phyloP scores from a whole-genome alignment of 2,113 vertebrate genomes.

The Pseudolaguvia tuberculata region DNA sequence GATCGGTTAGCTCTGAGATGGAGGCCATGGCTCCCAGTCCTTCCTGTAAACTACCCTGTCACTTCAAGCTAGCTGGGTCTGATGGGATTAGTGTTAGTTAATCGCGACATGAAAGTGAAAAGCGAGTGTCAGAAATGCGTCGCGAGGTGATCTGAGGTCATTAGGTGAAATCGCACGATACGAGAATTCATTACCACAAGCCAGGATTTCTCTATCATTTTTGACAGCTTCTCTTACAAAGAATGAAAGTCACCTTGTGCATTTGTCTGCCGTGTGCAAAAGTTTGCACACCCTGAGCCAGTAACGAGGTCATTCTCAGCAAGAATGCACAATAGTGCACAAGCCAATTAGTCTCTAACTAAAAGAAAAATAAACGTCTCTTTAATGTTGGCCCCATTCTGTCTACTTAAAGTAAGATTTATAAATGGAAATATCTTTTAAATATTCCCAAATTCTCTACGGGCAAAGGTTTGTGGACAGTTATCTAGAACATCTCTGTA shows the following conservation, averaged over 20 bases:
- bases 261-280: background rate
- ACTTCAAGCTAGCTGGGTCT: background rate
- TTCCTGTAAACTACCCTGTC: constrained; percentile 10
- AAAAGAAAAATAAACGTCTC: background rate
- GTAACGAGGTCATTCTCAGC: background rate
- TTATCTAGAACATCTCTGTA: too few species aligned
- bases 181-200: background rate
- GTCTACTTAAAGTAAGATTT: too few species aligned
- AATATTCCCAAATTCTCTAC: too few species aligned
- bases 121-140: background rate
- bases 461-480: too few species aligned
- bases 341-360: background rate
- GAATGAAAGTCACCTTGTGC: background rate
- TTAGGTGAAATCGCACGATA: background rate
- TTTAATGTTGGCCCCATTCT: background rate
- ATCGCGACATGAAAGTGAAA: constrained; percentile 19
- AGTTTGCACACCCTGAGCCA: background rate
- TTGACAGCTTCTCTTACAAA: background rate
- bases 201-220: background rate
- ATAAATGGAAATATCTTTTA: background rate
- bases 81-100: constrained; percentile 27
- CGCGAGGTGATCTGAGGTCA: constrained; percentile 9
- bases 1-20: background rate
- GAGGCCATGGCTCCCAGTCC: background rate
- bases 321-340: background rate